Base-by-base conservation (phyloP, 2,113 vertebrate genomes). In the Acrocephalus kingi region DNA sequence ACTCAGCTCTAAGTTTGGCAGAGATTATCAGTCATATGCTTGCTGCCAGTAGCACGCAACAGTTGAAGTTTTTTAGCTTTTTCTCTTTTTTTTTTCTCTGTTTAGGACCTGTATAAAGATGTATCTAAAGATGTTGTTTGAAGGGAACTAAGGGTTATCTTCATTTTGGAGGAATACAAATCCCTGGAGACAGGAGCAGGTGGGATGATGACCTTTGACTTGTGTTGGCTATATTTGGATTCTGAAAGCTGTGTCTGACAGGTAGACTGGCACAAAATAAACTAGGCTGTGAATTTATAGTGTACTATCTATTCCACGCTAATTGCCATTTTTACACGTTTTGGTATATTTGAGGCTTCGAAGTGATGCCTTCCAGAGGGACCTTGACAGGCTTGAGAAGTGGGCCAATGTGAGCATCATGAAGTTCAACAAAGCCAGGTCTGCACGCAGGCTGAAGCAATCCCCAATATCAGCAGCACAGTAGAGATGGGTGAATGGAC, bases 361-460 rank as follows among this genome's bases (percentile, higher is more conserved):
- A 73, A 84, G 16, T 11, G 14, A 30, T 1, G 0, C 13, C 30
- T 43, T 75, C 21, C 22, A 35, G 41, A 61, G 28, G 13, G 28
- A 62, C 48, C 48, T 43, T 31, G 15, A 56, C 21, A 59, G 21
- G 15, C 41, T 71, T 46, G 31, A 74, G 21, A 54, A 77, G 2
- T 46, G 33, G 11, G 24, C 7, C 18, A 2, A 1, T 41, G 28
- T 25, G 59, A 81, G 31, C 11, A 21, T 81, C 25, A 61, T 14
- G 18, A 64, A n/a, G 8, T 56, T 63, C 37, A 78, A 41, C 33
- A 93, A 77, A 31, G 20, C 18, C 3, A 6, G 20, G 59, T 69
- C 45, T 61, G 20, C 25, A 74, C 1, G 0, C 39, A 15, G 22
- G 2, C 18, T 27, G 17, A 5, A 15, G 8, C 23, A 84, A 30